Base-by-base conservation (phyloP, 2,888 invertebrate species). In the Cynaeus angustus region DNA sequence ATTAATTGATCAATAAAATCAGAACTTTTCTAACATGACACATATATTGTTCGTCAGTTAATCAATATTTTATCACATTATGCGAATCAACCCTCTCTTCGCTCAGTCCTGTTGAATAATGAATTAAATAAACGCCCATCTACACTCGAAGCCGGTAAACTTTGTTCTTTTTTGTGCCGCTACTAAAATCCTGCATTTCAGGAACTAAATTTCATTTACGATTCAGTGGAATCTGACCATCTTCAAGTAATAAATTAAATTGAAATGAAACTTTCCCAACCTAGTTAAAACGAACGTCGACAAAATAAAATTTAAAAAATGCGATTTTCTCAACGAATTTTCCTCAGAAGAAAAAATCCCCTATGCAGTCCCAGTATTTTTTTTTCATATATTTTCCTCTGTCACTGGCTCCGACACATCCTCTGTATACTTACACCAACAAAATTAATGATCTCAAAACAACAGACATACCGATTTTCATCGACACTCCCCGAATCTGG, bases 261-360 rank as follows among this genome's bases (percentile, higher is more conserved):
- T 43, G 56, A 26, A 43, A 41, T 41, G 56, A 56, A 56, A 56
- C 56, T 56, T 56, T 56, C 21, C 12, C 26, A 56, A 56, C 16
- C 16, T 21, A 56, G 56, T 56, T 56, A 56, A 26, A 10, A 28
- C 28, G 48, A 21, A 21, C 16, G 21, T 6, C 26, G 28, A 16
- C 13, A 21, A 50, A 50, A 50, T 50, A 50, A 1, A 50, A 50
- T 50, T 26, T 26, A 26, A 50, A 50, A 50, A 50, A 50, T 28
- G 48, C 28, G 48, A 50, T 50, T 50, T 50, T 50, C 28, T 6
- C 6, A 12, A 8, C 26, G 21, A 13, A 13, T 12, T 3, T n/a
- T n/a, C n/a, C n/a, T n/a, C 14, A 10, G 14, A 4, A 4, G 0
- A 21, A 21, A 50, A 50, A 50, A 10, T 10, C 1, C 28, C 1